A percentile compares a stretch with the other conserved stretches of the same genome.
Evolutionary conservation across 2,888 invertebrate species (phyloP).

Genomic region (Nemoura dubitans): DNA sequence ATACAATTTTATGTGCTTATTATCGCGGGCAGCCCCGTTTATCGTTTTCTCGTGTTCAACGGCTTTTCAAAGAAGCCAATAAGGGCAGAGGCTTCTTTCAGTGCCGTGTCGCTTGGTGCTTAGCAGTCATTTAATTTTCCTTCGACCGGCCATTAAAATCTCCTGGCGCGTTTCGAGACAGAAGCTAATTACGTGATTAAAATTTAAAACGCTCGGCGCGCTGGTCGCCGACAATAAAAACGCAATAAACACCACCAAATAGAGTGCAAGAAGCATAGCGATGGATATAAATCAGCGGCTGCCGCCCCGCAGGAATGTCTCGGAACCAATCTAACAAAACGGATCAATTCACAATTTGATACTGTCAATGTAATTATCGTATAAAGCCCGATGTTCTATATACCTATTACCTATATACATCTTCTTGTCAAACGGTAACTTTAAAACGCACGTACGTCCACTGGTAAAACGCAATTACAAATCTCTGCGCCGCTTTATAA

Average conservation of each 20-base stretch:
- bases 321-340: background rate
- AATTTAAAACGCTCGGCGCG: background rate
- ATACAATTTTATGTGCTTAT: background rate
- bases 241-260: background rate
- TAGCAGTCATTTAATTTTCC: background rate
- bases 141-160: background rate
- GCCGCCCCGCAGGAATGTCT: background rate
- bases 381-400: background rate
- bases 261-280: background rate
- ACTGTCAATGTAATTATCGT: too few species aligned
- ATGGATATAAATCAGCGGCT: background rate
- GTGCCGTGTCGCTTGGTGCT: background rate
- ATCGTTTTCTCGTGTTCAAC: background rate
- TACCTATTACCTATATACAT: too few species aligned
- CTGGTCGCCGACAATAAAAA: background rate
- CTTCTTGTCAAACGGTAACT: background rate
- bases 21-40: background rate
- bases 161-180: background rate
- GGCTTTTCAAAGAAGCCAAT: background rate
- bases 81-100: background rate
- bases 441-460: background rate
- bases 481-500: background rate
- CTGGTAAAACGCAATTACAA: background rate
- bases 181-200: slow-evolving; percentile 1
- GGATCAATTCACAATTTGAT: background rate